Evolutionary conservation across 2,113 vertebrate species (phyloP), one percentile per base, ranked within the genome.

Genomic region (Cottus gobio): DNA sequence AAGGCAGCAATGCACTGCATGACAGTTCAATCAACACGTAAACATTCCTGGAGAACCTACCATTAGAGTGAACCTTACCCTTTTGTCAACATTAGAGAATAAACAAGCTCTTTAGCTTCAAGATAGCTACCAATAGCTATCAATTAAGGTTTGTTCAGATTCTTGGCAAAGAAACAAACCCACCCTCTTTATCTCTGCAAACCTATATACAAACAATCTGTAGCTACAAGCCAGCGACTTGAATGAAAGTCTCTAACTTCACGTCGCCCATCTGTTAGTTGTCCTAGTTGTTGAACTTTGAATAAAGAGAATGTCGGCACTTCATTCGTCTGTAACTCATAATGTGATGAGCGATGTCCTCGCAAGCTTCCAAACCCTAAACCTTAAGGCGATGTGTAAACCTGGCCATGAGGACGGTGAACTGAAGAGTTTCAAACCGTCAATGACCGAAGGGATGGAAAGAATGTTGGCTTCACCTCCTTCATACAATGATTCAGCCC

Each of bases 361-460:
- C 36, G 71, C 42, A 7, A 22, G 18, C 52, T 75, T 75, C 72
- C 64, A 82, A 81, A 79, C 75, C 57, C 44, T 64, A 57, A 78
- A n/a, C 34, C 22, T 54, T 66, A 63, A 82, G 61, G 62, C 48
- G 56, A 15, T 63, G 58, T 7, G 31, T 24, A 58, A 79, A 68
- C 69, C 9, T 44, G 48, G 22, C 78, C 67, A 77, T n/a, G 18
- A 64, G 64, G 63, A 78, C 24, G 60, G 75, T 60, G 75, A 85
- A 84, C 74, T 66, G 52, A 83, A 54, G 31, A 69, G 61, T 74
- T 89, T 77, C 62, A 79, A 15, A 80, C 72, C 63, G 64, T n/a
- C 36, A 71, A 79, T 83, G 73, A 85, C 85, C 78, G 18, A 26
- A 76, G 83, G 68, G 83, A 87, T 71, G 65, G 60, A 70, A 88